These are phyloP conservation scores for Anarrhichthys ocellatus DNA, from an alignment of 2,113 vertebrate species.

Conservation along the genomic window DNA sequence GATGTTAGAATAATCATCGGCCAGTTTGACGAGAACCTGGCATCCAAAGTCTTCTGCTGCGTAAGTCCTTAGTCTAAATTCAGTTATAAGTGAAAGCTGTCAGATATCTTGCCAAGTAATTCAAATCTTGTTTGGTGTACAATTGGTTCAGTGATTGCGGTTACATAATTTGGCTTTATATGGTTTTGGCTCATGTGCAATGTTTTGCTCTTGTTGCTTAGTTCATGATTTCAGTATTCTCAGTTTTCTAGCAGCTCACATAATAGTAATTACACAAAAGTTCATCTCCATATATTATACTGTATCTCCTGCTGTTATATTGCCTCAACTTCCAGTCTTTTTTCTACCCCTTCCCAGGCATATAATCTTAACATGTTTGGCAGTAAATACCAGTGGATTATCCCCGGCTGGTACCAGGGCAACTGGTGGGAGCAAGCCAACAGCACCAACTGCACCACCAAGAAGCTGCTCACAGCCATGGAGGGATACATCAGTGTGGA, in stretches of 20 bases:
- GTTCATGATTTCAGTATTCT: neutral
- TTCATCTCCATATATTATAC: neutral
- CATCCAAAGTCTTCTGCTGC: slow-evolving; percentile 98
- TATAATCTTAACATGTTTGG: slow-evolving; percentile 97
- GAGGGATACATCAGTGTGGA: slow-evolving; percentile 98
- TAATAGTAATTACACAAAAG: neutral
- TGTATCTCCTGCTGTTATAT: neutral
- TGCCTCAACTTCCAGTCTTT: neutral
- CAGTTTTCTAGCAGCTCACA: neutral
- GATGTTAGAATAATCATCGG: slow-evolving; percentile 99
- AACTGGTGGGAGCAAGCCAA: slow-evolving; percentile 98
- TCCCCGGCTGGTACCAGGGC: slow-evolving; percentile 98
- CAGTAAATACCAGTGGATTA: slow-evolving; percentile 99
- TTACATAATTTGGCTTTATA: neutral
- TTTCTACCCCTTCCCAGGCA: slow-evolving; percentile 81
- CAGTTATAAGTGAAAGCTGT: neutral
- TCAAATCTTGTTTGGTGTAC: neutral
- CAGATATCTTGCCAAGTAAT: neutral
- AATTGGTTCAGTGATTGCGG: neutral
- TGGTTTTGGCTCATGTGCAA: slow-evolving; percentile 4
- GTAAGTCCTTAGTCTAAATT: slow-evolving; percentile 86
- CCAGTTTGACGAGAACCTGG: slow-evolving; percentile 97
- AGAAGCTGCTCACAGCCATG: slow-evolving; percentile 94
- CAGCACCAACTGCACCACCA: slow-evolving; percentile 92
- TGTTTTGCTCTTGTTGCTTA: neutral